Evolutionary conservation across 2,888 invertebrate genomes (phyloP), one percentile per base, ranked within the genome.

Genomic region (Polymixis flavicincta): DNA sequence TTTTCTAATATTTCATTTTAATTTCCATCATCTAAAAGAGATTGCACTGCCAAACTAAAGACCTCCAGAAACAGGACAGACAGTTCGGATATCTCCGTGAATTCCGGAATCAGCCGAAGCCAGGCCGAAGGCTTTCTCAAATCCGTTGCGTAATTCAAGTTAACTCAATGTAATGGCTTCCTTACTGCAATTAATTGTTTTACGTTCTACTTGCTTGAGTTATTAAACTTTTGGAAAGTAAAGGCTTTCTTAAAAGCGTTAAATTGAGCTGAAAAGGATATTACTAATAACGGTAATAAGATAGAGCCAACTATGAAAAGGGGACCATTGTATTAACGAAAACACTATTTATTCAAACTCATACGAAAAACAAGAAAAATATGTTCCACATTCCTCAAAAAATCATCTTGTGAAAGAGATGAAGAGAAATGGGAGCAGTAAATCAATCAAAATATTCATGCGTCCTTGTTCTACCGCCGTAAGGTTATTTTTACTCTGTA

Each of bases 401-500:
- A 57, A n/a, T n/a, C n/a, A 57, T 76, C 25, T 55, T 22, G 25
- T 61, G 52, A 59, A 59, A 69, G 65, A 61, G 66, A 67, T 61
- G 61, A 79, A 76, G 59, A 63, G 61, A 71, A 77, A 84, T 64
- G 37, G 42, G 48, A 25, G 54, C 59, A 61, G 32, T 73, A 73
- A 78, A 74, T 74, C 78, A 83, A 82, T 85, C 69, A 77, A 71
- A 73, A 84, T 83, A 83, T 84, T 83, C 82, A 82, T 78, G 42
- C 68, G 82, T 74, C 74, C 78, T 82, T 84, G 70, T 60, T 68
- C n/a, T 50, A 19, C 2, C 11, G 42, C 14, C 42, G 52, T 71
- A 59, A 78, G 74, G 64, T 65, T 84, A 83, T 82, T 84, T 84
- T 74, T 73, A 81, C 59, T 66, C 55, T 25, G 32, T 63, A 67